These are phyloP conservation scores for Anguilla megastoma DNA, from an alignment of 2,797 vertebrate genomes.

Conservation along the genomic window DNA sequence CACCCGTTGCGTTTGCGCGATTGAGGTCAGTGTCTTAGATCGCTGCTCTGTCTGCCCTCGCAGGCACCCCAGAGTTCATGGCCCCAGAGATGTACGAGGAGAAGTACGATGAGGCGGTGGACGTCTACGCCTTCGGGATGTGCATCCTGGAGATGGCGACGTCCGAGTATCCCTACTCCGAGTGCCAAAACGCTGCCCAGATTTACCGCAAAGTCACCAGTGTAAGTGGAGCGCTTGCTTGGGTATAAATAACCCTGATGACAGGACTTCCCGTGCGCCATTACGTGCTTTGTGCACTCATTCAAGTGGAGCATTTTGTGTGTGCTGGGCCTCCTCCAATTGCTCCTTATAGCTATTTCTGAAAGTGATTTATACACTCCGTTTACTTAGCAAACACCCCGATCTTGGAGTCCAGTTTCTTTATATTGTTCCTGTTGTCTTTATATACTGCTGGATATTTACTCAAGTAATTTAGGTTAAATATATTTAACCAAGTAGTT, in stretches of 20 bases:
- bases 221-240: constrained; percentile 71
- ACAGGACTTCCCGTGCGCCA: neutral
- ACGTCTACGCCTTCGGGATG: constrained; percentile 98
- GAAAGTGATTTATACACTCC: too few species aligned
- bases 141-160: constrained; percentile 99
- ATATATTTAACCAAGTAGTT: neutral
- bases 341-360: too few species aligned
- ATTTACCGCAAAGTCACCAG: constrained; percentile 99
- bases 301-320: neutral
- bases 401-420: neutral
- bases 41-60: constrained; percentile 6
- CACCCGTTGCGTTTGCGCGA: neutral
- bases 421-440: neutral
- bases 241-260: neutral
- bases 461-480: too few species aligned
- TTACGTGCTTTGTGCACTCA: neutral
- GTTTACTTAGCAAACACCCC: neutral
- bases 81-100: constrained; percentile 99
- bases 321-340: neutral
- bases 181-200: constrained; percentile 97
- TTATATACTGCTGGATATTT: too few species aligned
- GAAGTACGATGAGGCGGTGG: constrained; percentile 95
- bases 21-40: neutral
- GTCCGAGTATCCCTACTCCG: constrained; percentile 95
- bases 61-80: constrained; percentile 99